Conservation (phyloP, 2,113 vertebrate genomes). For the Castor canadensis region DNA sequence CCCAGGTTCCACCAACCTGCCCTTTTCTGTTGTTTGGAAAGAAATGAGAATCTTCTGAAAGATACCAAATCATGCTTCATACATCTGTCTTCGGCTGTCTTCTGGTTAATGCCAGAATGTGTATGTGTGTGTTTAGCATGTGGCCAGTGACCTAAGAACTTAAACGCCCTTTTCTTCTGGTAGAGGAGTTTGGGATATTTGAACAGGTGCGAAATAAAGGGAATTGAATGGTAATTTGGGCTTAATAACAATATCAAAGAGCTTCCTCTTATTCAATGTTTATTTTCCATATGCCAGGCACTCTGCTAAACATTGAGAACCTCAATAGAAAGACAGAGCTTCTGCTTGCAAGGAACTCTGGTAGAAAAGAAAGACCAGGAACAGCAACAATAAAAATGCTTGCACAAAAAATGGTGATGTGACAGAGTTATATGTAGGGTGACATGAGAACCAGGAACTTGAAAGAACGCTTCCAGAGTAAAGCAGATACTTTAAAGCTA, state of each 20-base stretch:
- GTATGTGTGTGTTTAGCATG: not conserved
- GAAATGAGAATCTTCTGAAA: not conserved
- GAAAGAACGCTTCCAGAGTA: not conserved
- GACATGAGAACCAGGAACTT: not conserved
- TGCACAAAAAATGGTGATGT: not conserved
- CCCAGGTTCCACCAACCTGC: not conserved
- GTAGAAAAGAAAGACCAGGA: not conserved
- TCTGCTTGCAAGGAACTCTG: not conserved
- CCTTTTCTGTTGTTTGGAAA: not conserved
- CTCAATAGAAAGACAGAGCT: not conserved
- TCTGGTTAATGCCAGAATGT: not conserved
- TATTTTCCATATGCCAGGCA: not conserved
- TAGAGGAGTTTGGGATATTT: not conserved
- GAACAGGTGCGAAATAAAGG: slow-evolving; percentile 18
- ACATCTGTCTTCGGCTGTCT: not conserved
- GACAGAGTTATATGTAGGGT: not conserved
- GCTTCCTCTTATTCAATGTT: not conserved
- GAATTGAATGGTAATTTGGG: not conserved
- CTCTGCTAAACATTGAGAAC: not conserved
- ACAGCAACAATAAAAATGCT: not conserved
- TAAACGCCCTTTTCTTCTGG: not conserved
- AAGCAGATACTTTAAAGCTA: not conserved
- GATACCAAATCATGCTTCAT: not conserved
- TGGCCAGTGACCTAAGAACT: not conserved
- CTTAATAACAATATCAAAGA: slow-evolving; percentile 14